Percentiles rank a stretch among this genome's conserved stretches.
phyloP scores from a whole-genome alignment of 2,113 vertebrate species.

The Alethe castanea region DNA sequence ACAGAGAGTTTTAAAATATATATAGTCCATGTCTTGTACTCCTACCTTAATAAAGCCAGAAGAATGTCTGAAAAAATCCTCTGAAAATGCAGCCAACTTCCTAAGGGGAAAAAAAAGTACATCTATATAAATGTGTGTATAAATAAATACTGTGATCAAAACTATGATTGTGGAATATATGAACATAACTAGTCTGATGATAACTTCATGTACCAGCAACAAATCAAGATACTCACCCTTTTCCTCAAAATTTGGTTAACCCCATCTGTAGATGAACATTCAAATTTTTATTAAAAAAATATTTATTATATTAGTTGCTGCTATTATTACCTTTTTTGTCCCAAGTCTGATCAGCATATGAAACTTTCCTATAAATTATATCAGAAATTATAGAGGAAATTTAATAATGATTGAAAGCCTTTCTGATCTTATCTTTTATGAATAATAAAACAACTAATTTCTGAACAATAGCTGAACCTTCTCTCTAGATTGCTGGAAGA shows the following conservation, averaged over 20 bases:
- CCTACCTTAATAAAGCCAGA: constrained; percentile 54
- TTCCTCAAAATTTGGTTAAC: background rate
- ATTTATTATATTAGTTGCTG: background rate
- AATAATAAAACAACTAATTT: background rate
- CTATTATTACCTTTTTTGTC: background rate
- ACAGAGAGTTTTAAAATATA: background rate
- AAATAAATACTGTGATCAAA: background rate
- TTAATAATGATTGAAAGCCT: background rate
- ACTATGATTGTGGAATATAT: background rate
- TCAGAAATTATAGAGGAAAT: constrained; percentile 9
- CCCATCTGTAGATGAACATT: background rate
- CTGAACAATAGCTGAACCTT: background rate
- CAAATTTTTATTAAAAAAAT: background rate
- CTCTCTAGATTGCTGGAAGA: background rate
- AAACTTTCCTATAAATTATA: background rate
- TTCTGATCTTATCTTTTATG: background rate
- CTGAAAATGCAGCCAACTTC: background rate
- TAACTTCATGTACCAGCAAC: background rate
- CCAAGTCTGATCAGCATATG: background rate
- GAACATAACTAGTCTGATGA: background rate
- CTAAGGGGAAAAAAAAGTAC: background rate
- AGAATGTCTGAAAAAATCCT: background rate
- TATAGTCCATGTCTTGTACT: background rate
- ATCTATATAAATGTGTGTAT: no score
- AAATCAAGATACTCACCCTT: background rate